Evolutionary conservation across 2,797 vertebrate genomes (phyloP).

Genomic region (Leptoclinus maculatus): DNA sequence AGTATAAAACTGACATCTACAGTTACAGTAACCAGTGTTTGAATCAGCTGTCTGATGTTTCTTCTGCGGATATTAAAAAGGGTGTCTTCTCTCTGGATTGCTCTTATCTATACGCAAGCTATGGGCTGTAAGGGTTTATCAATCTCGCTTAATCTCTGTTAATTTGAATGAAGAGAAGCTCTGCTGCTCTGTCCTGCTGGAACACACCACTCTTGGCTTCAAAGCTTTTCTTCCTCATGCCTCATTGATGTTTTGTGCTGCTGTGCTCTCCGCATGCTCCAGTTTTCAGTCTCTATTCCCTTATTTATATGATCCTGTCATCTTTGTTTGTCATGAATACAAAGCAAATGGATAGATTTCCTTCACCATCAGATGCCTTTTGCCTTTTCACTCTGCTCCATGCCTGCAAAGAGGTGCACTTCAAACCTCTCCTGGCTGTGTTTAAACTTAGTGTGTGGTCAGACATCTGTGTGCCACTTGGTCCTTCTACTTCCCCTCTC

Average conservation of each 20-base stretch:
- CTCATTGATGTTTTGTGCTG: conserved; percentile 40
- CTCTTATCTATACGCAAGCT: conserved; percentile 28
- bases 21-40: background rate
- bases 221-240: conserved; percentile 27
- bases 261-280: conserved; percentile 37
- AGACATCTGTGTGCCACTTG: conserved; percentile 61
- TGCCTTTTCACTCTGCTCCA: conserved; percentile 34
- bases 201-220: conserved; percentile 40
- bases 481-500: conserved; percentile 47
- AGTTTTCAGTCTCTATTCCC: conserved; percentile 7
- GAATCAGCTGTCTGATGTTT: background rate
- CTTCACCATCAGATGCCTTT: conserved; percentile 29
- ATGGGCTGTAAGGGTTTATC: conserved; percentile 36
- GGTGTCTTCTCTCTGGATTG: conserved; percentile 27
- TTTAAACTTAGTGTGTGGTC: conserved; percentile 55
- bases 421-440: conserved; percentile 52
- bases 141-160: conserved; percentile 16
- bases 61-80: conserved; percentile 9
- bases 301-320: conserved; percentile 18
- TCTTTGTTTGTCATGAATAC: conserved; percentile 26
- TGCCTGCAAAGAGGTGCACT: conserved; percentile 40
- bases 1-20: background rate
- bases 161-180: conserved; percentile 42
- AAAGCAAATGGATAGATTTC: conserved; percentile 25
- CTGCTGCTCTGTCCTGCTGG: conserved; percentile 52